Base-by-base conservation (phyloP, 2,888 invertebrate species). In the Polymixis flavicincta region DNA sequence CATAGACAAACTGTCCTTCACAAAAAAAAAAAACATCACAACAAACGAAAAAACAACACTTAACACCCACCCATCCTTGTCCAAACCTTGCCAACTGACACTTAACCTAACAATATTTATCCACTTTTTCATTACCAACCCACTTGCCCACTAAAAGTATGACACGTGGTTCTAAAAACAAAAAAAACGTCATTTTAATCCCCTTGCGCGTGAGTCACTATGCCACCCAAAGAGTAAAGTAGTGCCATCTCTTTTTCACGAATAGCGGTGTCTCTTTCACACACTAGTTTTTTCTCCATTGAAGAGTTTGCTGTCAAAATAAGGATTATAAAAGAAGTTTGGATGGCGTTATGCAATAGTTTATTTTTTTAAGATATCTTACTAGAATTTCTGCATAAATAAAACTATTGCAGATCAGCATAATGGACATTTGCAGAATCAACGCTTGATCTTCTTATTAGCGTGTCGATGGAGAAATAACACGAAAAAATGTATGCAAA, bases 291-390 rank as follows among this genome's bases (percentile, higher is more conserved):
- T 95, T 92, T 92, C 90, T 92, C 92, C 94, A 95, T 95, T 96
- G 94, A 95, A 94, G 92, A 94, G 94, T 94, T 94, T 92, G 94
- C 95, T 96, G 96, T 96, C 96, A 96, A 96, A 96, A 96, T 96
- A 96, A 96, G 95, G 95, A 96, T 96, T 96, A 95, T 95, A 95
- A 95, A 94, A 95, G 93, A 90, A 77, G 90, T 93, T 94, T 93
- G 96, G 93, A 95, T 84, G 87, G 90, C 19, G 54, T 94, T 92
- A 95, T 95, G 94, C 93, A 74, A 74, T 25, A n/a, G 5, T 6
- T 6, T 50, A 17, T 59, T 32, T 32, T 28, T 45, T 25, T 63
- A 45, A n/a, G 0, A 8, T 14, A 60, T 14, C 32, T 52, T 32
- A 61, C 3, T 22, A 37, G 7, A 14, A 22, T 61, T 60, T 32